phyloP scores from a whole-genome alignment of 1,140 invertebrate species.

The Drosophila sucinea region DNA sequence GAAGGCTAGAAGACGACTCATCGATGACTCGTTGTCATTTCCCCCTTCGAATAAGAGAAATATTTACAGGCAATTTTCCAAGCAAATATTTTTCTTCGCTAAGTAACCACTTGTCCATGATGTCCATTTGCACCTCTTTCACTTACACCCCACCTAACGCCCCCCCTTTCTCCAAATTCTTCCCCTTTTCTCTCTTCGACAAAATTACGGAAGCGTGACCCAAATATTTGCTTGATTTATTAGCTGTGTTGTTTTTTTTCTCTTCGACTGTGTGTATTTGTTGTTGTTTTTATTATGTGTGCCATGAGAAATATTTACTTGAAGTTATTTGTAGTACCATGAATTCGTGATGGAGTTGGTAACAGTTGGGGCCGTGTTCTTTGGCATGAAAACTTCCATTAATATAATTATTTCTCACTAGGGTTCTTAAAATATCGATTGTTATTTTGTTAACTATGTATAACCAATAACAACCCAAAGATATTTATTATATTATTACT shows the following conservation, averaged over 20 bases:
- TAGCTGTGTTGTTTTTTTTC: conserved; percentile 57
- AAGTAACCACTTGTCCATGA: conserved; percentile 43
- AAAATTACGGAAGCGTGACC: conserved; percentile 72
- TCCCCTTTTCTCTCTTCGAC: conserved; percentile 29
- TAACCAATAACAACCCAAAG: too few relatives aligned
- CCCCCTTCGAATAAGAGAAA: conserved; percentile 17
- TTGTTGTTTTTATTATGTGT: conserved; percentile 46
- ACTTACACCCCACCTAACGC: neutral
- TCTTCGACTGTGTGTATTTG: conserved; percentile 33
- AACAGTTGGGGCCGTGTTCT: neutral
- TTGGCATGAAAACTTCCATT: too few relatives aligned
- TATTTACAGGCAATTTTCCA: conserved; percentile 76
- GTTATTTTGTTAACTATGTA: too few relatives aligned
- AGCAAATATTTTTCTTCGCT: conserved; percentile 72
- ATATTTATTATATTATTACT: too few relatives aligned
- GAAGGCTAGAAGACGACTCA: conserved; percentile 28
- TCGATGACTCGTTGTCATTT: conserved; percentile 15
- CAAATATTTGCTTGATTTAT: conserved; percentile 82
- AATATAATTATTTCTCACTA: neutral
- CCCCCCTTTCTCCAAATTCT: neutral
- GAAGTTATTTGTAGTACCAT: conserved; percentile 15
- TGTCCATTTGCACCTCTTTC: conserved; percentile 61
- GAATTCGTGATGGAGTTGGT: conserved; percentile 34
- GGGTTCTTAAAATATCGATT: too few relatives aligned
- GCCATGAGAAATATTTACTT: conserved; percentile 35